These are phyloP conservation scores for Catagonus wagneri DNA, from an alignment of 2,113 vertebrate genomes.

Conservation along the genomic window DNA sequence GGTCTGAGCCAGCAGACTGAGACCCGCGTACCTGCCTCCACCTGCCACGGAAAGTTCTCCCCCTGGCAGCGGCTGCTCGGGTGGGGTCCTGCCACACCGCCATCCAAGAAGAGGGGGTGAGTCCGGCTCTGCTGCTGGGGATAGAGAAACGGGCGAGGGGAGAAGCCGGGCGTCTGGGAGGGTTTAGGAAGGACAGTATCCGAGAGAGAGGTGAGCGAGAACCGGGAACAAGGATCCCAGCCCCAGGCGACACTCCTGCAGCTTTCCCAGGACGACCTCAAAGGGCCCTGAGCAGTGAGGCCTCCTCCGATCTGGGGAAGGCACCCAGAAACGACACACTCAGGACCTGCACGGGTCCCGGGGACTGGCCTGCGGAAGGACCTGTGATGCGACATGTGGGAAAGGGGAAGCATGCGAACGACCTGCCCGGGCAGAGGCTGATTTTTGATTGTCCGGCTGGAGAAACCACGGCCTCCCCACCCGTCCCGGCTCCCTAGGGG, in stretches of 20 bases:
- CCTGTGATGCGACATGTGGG: fast-evolving
- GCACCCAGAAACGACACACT: fast-evolving
- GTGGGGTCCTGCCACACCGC: not conserved
- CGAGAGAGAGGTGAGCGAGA: not conserved
- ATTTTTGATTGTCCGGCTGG: no score
- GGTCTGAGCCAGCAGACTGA: not conserved
- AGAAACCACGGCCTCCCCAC: not conserved
- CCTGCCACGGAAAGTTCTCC: no score
- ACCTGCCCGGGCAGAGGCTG: not conserved
- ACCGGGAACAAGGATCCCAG: fast-evolving
- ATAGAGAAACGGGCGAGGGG: not conserved
- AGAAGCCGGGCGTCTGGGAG: not conserved
- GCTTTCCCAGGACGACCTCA: fast-evolving
- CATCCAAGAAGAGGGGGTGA: not conserved
- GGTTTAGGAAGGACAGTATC: not conserved
- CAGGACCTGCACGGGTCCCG: fast-evolving
- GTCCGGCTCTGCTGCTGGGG: not conserved
- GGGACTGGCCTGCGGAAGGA: not conserved
- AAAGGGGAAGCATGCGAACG: fast-evolving
- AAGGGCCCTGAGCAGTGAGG: not conserved
- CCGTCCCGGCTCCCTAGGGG: fast-evolving
- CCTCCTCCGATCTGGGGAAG: fast-evolving
- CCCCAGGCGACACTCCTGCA: fast-evolving
- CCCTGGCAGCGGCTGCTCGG: not conserved
- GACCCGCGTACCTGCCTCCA: fast-evolving